Evolutionary conservation across 2,888 invertebrate genomes (phyloP), one percentile per base, ranked within the genome.

Genomic region (Lepidochrysops patricia): DNA sequence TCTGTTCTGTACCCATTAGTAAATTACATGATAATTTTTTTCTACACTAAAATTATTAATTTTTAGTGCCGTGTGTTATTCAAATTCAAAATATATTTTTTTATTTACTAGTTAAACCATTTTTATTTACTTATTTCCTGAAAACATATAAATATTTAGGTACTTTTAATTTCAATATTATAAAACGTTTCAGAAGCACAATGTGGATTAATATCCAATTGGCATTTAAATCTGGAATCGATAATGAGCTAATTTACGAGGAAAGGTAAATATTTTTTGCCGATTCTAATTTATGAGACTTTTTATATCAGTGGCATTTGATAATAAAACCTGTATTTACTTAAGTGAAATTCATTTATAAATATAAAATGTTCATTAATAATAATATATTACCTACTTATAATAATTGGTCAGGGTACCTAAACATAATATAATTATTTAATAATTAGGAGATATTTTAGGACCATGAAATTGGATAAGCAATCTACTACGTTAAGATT

Each of bases 271-370:
- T 26, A 50, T 50, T 25, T 48, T 50, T 50, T 50, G 25, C 9
- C 43, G 43, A 43, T 43, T 43, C 43, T 43, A 43, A 19, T 43
- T 43, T 43, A 43, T 19, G 43, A 9, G 43, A 43, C 19, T 43
- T 49, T 48, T 50, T 50, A 13, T 13, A 50, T 26, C 26, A 12
- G 49, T 50, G 49, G 13, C 49, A 26, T 26, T 50, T 50, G 43
- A 43, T 43, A 50, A 5, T 26, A 50, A 49, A 50, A 50, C 49
- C 49, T 50, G 49, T 50, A 25, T 49, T 48, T 23, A n/a, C n/a
- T 25, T 26, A 26, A 37, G 5, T 15, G 13, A 15, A 43, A 43
- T 43, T 43, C 19, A 43, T 43, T 43, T 12, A 43, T 19, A 19
- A 19, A 19, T 43, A 4, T 43, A 43, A n/a, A 43, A 19, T 43